Base-by-base conservation (phyloP, 2,888 invertebrate species). In the Bellardia pandia region DNA sequence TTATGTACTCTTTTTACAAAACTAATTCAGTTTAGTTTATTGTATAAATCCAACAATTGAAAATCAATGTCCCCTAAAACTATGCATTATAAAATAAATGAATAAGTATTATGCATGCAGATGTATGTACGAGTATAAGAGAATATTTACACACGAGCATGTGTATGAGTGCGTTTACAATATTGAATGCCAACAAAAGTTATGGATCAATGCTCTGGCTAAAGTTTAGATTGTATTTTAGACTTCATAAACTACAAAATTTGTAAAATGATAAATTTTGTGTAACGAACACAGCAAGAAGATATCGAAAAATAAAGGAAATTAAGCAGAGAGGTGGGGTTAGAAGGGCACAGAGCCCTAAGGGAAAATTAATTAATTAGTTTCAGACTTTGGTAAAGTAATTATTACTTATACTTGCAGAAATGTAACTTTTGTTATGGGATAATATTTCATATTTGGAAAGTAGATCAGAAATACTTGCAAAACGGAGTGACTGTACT, bases 1-100 rank as follows among this genome's bases (percentile, higher is more conserved):
- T 16, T 51, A 11, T 11, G 2, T 56, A 37, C 23, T 37, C 51
- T 42, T 40, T 37, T 33, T 71, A 53, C 16, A 53, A 11, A 7
- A 45, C 64, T 78, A 64, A 75, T 74, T 53, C 30, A 62, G 75
- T 85, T 79, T 64, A 62, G 74, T 77, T 77, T 86, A 78, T 86
- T 69, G 69, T 76, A 60, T 51, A 75, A 71, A 83, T 78, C 79
- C 58, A 86, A 79, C 80, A 84, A 86, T 86, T 84, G 86, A 84
- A 86, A 86, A 80, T 83, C 83, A 86, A 86, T 86, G 86, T 83
- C 86, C 86, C 86, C 83, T 79, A 71, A 83, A 86, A 83, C 58
- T 83, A 83, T 86, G 83, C 80, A 72, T 80, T 84, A 84, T 60
- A 79, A 83, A 79, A 83, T 86, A 84, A 80, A 72, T 80, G 69